These are phyloP conservation scores for Dorcus hopei DNA, from an alignment of 2,888 invertebrate genomes.

Conservation along the genomic window DNA sequence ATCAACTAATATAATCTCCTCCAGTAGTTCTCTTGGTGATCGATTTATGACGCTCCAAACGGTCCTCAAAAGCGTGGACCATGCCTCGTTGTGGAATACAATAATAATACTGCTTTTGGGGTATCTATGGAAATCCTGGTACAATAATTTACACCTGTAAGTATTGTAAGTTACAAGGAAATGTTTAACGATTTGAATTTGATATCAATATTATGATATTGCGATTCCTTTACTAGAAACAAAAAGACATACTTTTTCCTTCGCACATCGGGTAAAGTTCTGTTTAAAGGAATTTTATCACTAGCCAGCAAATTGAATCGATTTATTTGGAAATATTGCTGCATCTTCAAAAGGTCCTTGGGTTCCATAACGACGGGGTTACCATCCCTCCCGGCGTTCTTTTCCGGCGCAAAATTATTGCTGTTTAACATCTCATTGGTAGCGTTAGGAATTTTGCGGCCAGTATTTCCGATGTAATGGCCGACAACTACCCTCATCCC, in stretches of 20 bases:
- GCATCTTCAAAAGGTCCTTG: constrained; percentile 71
- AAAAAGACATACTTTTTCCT: constrained; percentile 63
- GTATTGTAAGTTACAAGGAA: background rate
- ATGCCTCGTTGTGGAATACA: constrained; percentile 98
- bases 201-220: too few relatives aligned
- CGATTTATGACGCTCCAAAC: constrained; percentile 91
- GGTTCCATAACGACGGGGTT: constrained; percentile 74
- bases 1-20: constrained; percentile 85
- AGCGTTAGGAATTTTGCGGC: constrained; percentile 62
- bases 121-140: constrained; percentile 57
- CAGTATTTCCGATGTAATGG: constrained; percentile 80
- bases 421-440: constrained; percentile 68
- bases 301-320: constrained; percentile 85
- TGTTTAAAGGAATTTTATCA: constrained; percentile 81
- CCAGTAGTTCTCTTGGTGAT: constrained; percentile 72
- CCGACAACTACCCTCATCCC: constrained; percentile 85
- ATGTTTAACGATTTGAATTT: background rate
- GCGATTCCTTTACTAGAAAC: too few relatives aligned
- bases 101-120: constrained; percentile 91
- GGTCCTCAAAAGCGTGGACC: constrained; percentile 93
- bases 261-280: constrained; percentile 80
- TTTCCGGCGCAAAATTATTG: constrained; percentile 73
- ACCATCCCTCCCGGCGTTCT: constrained; percentile 75
- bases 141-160: constrained; percentile 62
- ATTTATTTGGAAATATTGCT: constrained; percentile 78